Base-by-base conservation (phyloP, 2,888 invertebrate species). In the Galerucella pusilla region DNA sequence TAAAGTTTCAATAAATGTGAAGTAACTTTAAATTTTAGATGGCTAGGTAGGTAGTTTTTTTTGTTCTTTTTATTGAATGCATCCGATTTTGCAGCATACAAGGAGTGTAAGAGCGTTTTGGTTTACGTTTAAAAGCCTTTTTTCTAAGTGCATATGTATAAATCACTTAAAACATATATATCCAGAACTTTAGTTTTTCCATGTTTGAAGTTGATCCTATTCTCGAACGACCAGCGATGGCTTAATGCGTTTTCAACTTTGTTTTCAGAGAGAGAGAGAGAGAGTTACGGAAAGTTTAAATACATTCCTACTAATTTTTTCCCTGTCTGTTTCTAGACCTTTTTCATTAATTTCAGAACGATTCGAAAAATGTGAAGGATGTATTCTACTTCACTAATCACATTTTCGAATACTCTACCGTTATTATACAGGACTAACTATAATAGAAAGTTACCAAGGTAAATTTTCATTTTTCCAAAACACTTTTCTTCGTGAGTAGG, bases 191-290 rank as follows among this genome's bases (percentile, higher is more conserved):
- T 61, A n/a, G 35, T 61, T 61, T 61, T 61, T 35, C 61, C 35
- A 28, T 61, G 28, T 35, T 61, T 35, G 61, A 61, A 61, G 61
- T 35, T 28, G 35, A 61, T 35, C n/a, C 35, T 10, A 35, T 61
- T 61, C 61, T 61, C 61, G n/a, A 49, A 61, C 35, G 35, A 35
- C 35, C 1, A 9, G 9, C 35, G 35, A 42, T 35, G 35, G 35
- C n/a, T 61, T 61, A 35, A 61, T 61, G 12, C 35, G 61, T 61
- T 61, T 61, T 35, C 28, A 61, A 61, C 61, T 61, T 61, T 61
- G 28, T 61, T 35, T 61, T 61, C 14, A 49, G 49, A 49, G 49
- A 49, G 61, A 57, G 49, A 49, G 61, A 57, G 57, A 57, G n/a
- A 12, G n/a, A 54, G 57, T 20, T 20, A 10, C 57, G 2, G 57